Base-by-base conservation (phyloP, 92 coral and sea anemone genomes). In the Chrysogorgia sp. region DNA sequence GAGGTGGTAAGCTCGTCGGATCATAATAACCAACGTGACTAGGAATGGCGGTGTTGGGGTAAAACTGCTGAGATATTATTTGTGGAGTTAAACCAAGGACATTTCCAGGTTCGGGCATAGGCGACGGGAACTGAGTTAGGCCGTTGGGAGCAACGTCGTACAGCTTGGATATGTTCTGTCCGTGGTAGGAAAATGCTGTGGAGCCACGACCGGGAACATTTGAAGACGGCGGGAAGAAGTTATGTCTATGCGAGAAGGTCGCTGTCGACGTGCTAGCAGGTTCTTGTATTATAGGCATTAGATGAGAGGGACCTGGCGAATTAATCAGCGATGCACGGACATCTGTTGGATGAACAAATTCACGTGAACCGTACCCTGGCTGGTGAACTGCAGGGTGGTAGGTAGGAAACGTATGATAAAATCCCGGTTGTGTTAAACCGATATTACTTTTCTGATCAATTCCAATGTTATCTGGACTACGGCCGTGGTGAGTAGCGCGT, bases 391-490 rank as follows among this genome's bases (percentile, higher is more conserved):
- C n/a, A 85, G 88, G 96, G 49, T 96, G 90, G 66, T 91, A 96
- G 31, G 97, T 89, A 28, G 97, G 99, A 80, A 94, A 94, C 77
- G 98, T 91, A 65, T 91, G 98, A 76, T 96, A 96, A 40, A 31
- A 56, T 31, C 79, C 79, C 25, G 63, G 43, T 22, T 26, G 56
- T 72, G 56, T 43, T 31, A 56, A 17, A 23, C 58, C 76, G 47
- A 17, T 69, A 32, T 72, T 72, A 41, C 52, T 72, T 52, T 72
- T 59, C 40, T 23, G 71, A 10, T 57, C 63, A 13, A 57, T 14
- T 23, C 6, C 63, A 57, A 57, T 57, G 63, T 23, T 57, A 23
- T 57, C 63, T 10, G 63, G 63, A 15, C 63, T 57, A 4, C 63
- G 63, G 63, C 63, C 63, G 17, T 3, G 63, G 32, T 58, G 79